Evolutionary conservation across 2,113 vertebrate genomes (phyloP).

Genomic region (Petrocephalus microphthalmus): DNA sequence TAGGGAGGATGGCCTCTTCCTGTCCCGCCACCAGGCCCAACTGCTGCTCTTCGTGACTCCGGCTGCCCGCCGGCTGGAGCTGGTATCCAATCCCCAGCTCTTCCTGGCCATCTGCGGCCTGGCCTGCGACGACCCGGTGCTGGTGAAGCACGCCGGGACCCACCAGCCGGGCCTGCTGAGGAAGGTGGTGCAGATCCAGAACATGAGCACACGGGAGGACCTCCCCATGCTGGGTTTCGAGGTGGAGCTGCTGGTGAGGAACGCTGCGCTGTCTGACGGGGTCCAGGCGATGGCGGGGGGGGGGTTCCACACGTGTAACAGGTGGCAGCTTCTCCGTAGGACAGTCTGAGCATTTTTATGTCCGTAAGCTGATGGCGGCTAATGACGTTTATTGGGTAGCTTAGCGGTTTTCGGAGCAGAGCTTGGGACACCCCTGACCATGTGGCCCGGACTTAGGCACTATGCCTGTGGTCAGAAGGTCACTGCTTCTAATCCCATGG

Average conservation of each 20-base stretch:
- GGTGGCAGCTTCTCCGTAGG: background rate
- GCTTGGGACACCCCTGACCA: background rate
- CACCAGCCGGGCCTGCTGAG: slow-evolving; percentile 54
- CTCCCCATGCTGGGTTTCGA: slow-evolving; percentile 62
- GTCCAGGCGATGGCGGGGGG: too few species aligned
- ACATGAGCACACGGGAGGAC: slow-evolving; percentile 50
- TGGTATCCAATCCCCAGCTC: slow-evolving; percentile 60
- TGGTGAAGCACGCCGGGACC: slow-evolving; percentile 53
- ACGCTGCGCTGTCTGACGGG: background rate
- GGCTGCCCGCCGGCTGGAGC: slow-evolving; percentile 47
- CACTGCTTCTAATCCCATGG: background rate
- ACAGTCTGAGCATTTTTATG: background rate
- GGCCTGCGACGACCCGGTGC: slow-evolving; percentile 57
- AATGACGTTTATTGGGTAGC: background rate
- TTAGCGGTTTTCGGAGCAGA: background rate
- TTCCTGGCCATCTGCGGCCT: slow-evolving; percentile 61
- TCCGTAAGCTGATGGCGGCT: background rate
- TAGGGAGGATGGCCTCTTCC: slow-evolving; percentile 48
- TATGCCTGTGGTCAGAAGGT: background rate
- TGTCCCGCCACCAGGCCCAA: slow-evolving; percentile 61
- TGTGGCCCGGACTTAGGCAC: background rate
- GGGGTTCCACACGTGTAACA: background rate
- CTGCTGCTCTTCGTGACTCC: slow-evolving; percentile 57
- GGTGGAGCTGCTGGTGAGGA: slow-evolving; percentile 59
- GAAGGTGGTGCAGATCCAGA: slow-evolving; percentile 61